A percentile compares a stretch with the other conserved stretches of the same genome.
phyloP scores from a whole-genome alignment of 2,797 vertebrate genomes.

The Alosa sapidissima region DNA sequence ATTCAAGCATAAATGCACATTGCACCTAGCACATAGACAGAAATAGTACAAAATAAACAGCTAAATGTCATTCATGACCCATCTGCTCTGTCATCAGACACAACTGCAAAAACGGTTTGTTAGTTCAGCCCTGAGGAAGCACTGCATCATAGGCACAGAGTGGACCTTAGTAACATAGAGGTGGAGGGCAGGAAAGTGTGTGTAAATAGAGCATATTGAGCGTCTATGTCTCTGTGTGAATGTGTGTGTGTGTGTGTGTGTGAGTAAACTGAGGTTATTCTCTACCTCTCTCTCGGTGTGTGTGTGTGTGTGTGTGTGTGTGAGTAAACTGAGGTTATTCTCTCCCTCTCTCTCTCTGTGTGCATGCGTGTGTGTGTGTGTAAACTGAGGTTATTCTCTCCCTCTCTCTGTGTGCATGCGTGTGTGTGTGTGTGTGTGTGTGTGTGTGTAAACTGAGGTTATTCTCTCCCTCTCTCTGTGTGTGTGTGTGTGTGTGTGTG shows the following conservation, averaged over 20 bases:
- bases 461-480: no score
- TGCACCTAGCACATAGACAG: neutral
- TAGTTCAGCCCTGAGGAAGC: neutral
- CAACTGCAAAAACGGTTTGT: neutral
- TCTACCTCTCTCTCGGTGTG: neutral
- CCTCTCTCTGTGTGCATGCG: slow-evolving; percentile 1
- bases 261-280: neutral
- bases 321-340: neutral
- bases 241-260: neutral
- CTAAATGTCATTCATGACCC: neutral
- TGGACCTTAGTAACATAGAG: neutral
- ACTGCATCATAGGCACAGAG: neutral
- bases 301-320: slow-evolving; percentile 24
- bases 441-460: neutral
- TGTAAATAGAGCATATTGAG: neutral
- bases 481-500: neutral
- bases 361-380: neutral
- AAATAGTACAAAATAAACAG: neutral
- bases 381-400: slow-evolving; percentile 14
- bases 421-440: no score
- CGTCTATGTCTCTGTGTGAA: neutral
- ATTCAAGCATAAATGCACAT: neutral
- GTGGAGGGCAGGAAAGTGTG: neutral
- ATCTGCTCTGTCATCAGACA: neutral
- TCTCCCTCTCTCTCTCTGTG: neutral